These are phyloP conservation scores for Caenorhabditis angaria DNA, from an alignment of 2,888 invertebrate genomes.

Conservation along the genomic window DNA sequence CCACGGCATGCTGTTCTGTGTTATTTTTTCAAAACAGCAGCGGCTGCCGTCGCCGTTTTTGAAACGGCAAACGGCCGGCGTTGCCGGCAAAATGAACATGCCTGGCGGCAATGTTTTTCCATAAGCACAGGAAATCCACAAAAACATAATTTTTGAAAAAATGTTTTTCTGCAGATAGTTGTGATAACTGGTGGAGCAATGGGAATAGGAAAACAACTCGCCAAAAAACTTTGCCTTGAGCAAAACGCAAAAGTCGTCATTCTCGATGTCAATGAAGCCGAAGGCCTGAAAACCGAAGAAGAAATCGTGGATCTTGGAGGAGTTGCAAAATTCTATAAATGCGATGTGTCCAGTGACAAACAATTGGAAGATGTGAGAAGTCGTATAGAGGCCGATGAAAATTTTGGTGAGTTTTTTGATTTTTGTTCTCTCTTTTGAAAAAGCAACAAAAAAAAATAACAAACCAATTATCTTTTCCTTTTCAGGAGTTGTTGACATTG, in stretches of 20 bases:
- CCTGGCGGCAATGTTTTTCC: no score
- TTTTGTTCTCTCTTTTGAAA: no score
- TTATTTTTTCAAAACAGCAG: no score
- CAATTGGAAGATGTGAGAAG: constrained; percentile 17
- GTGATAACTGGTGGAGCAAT: constrained; percentile 50
- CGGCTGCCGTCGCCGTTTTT: no score
- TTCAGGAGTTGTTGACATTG: constrained; percentile 37
- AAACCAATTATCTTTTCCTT: background rate
- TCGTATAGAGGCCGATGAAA: constrained; percentile 15
- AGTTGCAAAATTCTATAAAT: constrained; percentile 38
- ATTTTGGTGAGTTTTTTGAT: constrained; percentile 15
- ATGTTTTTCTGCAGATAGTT: constrained; percentile 26
- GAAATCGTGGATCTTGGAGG: constrained; percentile 40
- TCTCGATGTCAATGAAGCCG: constrained; percentile 47
- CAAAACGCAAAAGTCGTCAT: constrained; percentile 39
- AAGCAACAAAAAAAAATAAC: background rate
- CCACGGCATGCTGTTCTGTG: no score
- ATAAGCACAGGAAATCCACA: no score
- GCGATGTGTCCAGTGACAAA: constrained; percentile 35
- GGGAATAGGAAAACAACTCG: constrained; percentile 46
- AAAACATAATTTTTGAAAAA: background rate
- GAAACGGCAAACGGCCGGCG: no score
- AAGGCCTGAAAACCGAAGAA: constrained; percentile 25
- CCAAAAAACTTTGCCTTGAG: constrained; percentile 21
- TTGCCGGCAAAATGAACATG: no score